Conservation (phyloP, 2,113 vertebrate species). For the Scalopus aquaticus region DNA sequence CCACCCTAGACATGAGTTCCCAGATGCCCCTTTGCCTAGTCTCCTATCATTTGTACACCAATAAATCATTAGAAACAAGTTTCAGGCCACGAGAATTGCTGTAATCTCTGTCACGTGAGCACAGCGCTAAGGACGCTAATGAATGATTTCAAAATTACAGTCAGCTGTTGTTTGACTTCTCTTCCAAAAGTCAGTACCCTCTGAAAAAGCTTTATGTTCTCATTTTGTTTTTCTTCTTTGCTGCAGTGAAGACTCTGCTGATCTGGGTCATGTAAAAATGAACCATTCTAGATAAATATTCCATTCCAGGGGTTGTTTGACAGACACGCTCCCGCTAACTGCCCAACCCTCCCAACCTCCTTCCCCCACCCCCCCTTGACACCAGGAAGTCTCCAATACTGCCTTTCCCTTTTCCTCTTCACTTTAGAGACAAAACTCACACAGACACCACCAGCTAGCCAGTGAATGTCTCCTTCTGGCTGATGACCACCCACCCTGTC, state of each 20-base stretch:
- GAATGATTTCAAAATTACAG: neutral
- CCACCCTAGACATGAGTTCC: neutral
- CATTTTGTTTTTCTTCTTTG: neutral
- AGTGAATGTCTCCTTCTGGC: neutral
- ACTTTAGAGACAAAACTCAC: neutral
- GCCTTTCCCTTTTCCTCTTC: neutral
- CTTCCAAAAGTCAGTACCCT: neutral
- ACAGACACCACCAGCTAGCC: neutral
- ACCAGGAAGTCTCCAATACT: neutral
- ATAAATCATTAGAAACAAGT: neutral
- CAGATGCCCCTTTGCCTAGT: neutral
- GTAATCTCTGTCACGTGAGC: neutral
- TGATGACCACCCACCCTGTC: neutral
- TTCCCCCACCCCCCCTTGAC: too few species aligned
- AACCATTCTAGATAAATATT: neutral
- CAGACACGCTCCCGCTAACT: neutral
- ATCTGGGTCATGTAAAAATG: constrained; percentile 12
- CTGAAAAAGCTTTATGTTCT: neutral
- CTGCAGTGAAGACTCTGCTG: neutral
- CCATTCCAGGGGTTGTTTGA: neutral
- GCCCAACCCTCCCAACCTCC: too few species aligned
- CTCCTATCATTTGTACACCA: neutral
- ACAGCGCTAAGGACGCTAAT: neutral
- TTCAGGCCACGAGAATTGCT: neutral
- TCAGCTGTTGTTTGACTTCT: neutral